Percentiles rank a stretch among this genome's conserved stretches.
Conservation (phyloP, 2,113 vertebrate species). For the Cinclus cinclus region DNA sequence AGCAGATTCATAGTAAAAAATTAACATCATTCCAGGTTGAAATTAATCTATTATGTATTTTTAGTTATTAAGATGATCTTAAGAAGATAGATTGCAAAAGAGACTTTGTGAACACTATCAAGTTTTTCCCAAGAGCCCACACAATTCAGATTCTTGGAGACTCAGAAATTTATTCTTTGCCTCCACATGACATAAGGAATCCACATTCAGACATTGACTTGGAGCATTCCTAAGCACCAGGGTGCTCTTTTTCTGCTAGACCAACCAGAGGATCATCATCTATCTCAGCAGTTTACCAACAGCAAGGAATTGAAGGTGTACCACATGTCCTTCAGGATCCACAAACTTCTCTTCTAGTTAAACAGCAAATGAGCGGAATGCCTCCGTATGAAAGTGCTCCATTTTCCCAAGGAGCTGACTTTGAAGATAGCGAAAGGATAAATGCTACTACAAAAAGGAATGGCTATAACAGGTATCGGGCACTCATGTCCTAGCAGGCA, state of each 20-base stretch:
- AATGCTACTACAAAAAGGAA: not conserved
- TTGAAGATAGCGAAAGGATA: not conserved
- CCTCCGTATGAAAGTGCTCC: not conserved
- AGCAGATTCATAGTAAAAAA: not conserved
- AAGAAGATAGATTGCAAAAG: not conserved
- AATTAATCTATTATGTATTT: not conserved
- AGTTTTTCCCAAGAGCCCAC: not conserved
- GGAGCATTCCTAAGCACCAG: not conserved
- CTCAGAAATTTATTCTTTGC: not conserved
- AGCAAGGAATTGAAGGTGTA: not conserved
- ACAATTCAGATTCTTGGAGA: not conserved
- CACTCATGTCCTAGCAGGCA: not conserved
- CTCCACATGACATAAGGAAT: not conserved
- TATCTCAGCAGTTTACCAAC: not conserved
- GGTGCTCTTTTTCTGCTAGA: not conserved
- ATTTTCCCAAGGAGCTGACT: not conserved
- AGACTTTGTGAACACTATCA: not conserved
- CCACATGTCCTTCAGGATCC: rapidly evolving
- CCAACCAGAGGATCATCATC: not conserved
- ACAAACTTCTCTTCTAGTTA: not conserved
- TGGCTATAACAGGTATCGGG: not conserved
- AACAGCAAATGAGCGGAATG: not conserved
- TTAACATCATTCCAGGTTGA: not conserved
- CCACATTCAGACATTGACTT: not conserved
- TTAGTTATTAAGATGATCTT: not conserved